These are phyloP conservation scores for Amorpha juglandis DNA, from an alignment of 2,888 invertebrate genomes.

Conservation along the genomic window DNA sequence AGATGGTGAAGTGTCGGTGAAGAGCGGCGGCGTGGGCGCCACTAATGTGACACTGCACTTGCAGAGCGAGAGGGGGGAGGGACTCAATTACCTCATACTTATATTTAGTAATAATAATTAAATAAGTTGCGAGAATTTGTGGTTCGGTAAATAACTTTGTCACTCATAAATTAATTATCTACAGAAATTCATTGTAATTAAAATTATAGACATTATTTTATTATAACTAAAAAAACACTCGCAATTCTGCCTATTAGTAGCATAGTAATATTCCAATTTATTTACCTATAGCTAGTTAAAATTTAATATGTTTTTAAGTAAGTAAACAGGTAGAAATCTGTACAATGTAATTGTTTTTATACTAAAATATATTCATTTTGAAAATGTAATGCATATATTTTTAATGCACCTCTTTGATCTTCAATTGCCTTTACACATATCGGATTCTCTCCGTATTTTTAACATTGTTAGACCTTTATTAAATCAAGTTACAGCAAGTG, in stretches of 20 bases:
- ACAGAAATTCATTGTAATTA: too few relatives aligned
- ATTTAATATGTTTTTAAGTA: neutral
- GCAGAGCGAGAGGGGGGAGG: constrained; percentile 63
- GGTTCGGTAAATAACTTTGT: neutral
- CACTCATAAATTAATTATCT: too few relatives aligned
- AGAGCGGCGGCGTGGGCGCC: constrained; percentile 68
- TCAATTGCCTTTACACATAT: neutral
- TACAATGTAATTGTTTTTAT: neutral
- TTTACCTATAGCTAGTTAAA: too few relatives aligned
- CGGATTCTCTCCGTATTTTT: neutral
- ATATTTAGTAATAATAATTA: constrained; percentile 63
- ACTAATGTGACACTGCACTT: constrained; percentile 68
- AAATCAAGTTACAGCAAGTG: constrained; percentile 23
- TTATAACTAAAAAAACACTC: too few relatives aligned
- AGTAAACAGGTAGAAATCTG: neutral
- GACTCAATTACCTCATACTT: constrained; percentile 71
- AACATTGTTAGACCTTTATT: neutral
- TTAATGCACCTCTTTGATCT: neutral
- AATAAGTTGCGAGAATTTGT: constrained; percentile 18
- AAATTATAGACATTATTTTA: too few relatives aligned
- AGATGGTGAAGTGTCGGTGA: constrained; percentile 64
- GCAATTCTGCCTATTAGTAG: too few relatives aligned
- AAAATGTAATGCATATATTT: neutral
- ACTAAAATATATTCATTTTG: neutral
- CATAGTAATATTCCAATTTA: too few relatives aligned